A percentile compares a stretch with the other conserved stretches of the same genome.
Evolutionary conservation across 2,888 invertebrate genomes (phyloP).

Genomic region (Danaus chrysippus): DNA sequence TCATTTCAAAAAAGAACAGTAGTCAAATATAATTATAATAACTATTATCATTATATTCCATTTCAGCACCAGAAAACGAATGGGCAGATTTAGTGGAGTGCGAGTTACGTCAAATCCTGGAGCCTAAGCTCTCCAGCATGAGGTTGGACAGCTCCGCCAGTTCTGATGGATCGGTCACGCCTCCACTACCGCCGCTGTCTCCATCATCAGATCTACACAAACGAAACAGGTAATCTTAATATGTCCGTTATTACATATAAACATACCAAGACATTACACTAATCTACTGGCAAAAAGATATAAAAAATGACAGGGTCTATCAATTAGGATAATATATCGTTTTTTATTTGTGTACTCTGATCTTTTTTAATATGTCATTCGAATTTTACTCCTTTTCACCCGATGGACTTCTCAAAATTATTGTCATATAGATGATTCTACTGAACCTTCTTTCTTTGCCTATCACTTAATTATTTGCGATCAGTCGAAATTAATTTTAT

Average conservation of each 20-base stretch:
- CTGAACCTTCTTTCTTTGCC: too few relatives aligned
- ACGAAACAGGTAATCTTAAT: slow-evolving; percentile 64
- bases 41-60: slow-evolving; percentile 8
- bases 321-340: too few relatives aligned
- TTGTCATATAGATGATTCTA: too few relatives aligned
- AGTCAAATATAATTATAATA: neutral
- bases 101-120: slow-evolving; percentile 87
- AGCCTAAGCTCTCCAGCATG: slow-evolving; percentile 84
- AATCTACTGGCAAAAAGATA: too few relatives aligned
- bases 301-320: too few relatives aligned
- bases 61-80: slow-evolving; percentile 82
- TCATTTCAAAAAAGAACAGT: neutral
- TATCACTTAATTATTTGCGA: too few relatives aligned
- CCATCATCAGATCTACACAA: slow-evolving; percentile 78
- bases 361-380: too few relatives aligned
- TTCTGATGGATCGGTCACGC: slow-evolving; percentile 85
- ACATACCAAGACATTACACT: too few relatives aligned
- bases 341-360: too few relatives aligned
- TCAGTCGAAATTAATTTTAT: neutral
- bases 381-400: too few relatives aligned
- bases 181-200: slow-evolving; percentile 87
- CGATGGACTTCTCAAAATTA: too few relatives aligned
- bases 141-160: slow-evolving; percentile 81
- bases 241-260: neutral
- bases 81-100: slow-evolving; percentile 91